These are phyloP conservation scores for Todus mexicanus DNA, from an alignment of 2,797 vertebrate genomes.

Conservation along the genomic window DNA sequence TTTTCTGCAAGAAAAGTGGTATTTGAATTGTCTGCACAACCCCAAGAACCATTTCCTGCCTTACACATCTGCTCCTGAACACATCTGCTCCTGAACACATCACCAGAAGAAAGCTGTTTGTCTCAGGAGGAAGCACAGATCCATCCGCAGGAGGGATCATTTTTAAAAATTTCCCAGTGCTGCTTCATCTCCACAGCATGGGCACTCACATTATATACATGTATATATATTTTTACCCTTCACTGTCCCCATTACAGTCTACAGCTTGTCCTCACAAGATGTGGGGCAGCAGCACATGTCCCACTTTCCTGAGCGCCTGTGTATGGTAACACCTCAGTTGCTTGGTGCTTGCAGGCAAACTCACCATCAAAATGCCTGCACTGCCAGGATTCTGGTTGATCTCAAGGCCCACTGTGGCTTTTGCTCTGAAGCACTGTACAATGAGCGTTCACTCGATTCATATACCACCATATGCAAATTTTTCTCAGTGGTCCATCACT, in stretches of 20 bases:
- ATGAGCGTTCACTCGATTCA: neutral
- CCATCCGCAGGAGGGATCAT: neutral
- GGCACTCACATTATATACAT: neutral
- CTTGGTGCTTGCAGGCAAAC: neutral
- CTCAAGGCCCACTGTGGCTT: neutral
- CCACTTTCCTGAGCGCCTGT: neutral
- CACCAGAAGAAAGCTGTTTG: neutral
- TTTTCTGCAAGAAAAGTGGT: neutral
- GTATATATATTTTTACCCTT: too few relatives aligned
- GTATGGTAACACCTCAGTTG: neutral
- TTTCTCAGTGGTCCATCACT: neutral
- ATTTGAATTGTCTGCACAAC: neutral
- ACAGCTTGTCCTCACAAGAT: rapidly evolving
- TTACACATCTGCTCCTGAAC: neutral
- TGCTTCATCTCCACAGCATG: neutral
- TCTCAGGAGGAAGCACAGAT: neutral
- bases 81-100: neutral
- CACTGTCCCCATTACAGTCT: neutral
- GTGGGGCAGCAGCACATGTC: neutral
- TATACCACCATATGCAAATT: too few relatives aligned
- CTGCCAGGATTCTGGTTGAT: neutral
- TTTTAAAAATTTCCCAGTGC: neutral
- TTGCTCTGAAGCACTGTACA: neutral
- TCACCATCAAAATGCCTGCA: neutral
- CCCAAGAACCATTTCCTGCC: neutral